Evolutionary conservation across 2,797 vertebrate genomes (phyloP).

Genomic region (Lepilemur ruficaudatus): DNA sequence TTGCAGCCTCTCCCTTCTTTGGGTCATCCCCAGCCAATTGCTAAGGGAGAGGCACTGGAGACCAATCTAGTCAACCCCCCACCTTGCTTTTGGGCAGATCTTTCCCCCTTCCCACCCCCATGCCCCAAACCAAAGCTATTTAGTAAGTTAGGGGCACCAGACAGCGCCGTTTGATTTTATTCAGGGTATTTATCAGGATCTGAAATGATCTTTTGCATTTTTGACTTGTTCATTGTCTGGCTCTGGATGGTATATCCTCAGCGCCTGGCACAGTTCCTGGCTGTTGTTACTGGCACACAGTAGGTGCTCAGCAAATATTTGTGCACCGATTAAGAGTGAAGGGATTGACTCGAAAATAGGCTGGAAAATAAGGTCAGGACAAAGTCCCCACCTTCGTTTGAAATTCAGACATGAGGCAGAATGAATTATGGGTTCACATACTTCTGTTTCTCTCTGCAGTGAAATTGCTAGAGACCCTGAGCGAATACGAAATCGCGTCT

Average conservation of each 20-base stretch:
- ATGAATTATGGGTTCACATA: slow-evolving; percentile 34
- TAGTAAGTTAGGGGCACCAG: neutral
- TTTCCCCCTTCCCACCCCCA: neutral
- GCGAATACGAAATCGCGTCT: slow-evolving; percentile 94
- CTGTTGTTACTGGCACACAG: neutral
- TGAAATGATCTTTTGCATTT: neutral
- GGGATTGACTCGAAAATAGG: neutral
- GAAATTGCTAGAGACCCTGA: slow-evolving; percentile 87
- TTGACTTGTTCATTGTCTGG: neutral
- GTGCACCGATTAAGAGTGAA: neutral
- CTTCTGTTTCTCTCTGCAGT: slow-evolving; percentile 82
- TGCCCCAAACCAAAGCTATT: neutral
- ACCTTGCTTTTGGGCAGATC: neutral
- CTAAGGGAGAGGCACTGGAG: neutral
- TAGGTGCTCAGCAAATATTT: slow-evolving; percentile 55
- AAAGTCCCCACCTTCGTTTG: slow-evolving; percentile 19
- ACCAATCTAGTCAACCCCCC: neutral
- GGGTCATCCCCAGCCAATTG: slow-evolving; percentile 38
- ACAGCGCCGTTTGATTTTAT: slow-evolving; percentile 28
- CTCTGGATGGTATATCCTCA: neutral
- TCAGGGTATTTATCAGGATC: neutral
- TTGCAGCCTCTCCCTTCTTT: slow-evolving; percentile 43
- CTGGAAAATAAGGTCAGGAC: slow-evolving; percentile 4
- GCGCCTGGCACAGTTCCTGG: neutral
- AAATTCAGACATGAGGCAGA: slow-evolving; percentile 4